Evolutionary conservation across 2,113 vertebrate species (phyloP), one percentile per base, ranked within the genome.

Genomic region (Colistium nudipinnis): DNA sequence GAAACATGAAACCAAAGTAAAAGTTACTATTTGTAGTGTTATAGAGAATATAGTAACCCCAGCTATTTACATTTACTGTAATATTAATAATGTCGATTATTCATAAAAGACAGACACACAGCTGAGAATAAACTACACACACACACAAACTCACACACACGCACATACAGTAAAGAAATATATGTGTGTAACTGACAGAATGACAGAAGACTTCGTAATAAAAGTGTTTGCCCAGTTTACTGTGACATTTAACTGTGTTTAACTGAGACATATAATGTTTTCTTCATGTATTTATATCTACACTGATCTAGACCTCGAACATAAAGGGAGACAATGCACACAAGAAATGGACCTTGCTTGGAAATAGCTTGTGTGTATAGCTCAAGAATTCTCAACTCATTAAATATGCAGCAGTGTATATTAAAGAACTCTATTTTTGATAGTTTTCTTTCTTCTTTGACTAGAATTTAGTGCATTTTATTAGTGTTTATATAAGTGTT

Each of bases 381-480:
- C 78, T 73, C 43, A 66, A 72, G 35, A 66, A 60, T 43, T 57
- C 54, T 76, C 65, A 69, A 43, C 71, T 76, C 17, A 45, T 41
- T 38, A 38, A 75, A 61, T 62, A 74, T 52, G 43, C 53, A 1
- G 30, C 25, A 16, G 14, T 85, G 75, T 78, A 77, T 80, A 81
- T 81, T 69, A 62, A 80, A 88, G 72, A 83, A 78, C 77, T 84
- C 76, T 89, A 80, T 84, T 87, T 82, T 82, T 86, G 61, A 75
- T 82, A 81, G 52, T 41, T 66, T 65, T 74, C 62, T 76, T 56
- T 22, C 61, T 70, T 45, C 48, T 12, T 67, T 30, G 35, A 22
- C 10, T 52, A 62, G 27, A 53, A 14, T 74, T 45, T 33, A 75
- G 28, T 35, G 4, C 10, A 9, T 55, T 61, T 30, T 20, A 7